Percentiles rank a stretch among this genome's conserved stretches.
phyloP scores from a whole-genome alignment of 2,113 vertebrate species.

The Bombycilla garrulus region DNA sequence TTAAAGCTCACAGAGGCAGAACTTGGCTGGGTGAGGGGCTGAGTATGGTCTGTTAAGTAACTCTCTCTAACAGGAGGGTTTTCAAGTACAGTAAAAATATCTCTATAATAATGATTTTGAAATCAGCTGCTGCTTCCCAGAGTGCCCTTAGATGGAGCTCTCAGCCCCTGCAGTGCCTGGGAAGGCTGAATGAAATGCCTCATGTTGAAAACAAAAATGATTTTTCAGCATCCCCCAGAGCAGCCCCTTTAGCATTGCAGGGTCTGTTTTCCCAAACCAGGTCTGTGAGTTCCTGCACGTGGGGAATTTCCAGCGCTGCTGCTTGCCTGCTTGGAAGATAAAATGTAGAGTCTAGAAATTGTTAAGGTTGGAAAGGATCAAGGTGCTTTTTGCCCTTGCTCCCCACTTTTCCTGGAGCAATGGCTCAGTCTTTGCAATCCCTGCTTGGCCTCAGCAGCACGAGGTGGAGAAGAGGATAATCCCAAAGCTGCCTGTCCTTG shows the following conservation, averaged over 20 bases:
- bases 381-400: background rate
- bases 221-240: background rate
- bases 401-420: background rate
- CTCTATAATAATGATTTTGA: background rate
- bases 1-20: background rate
- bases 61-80: background rate
- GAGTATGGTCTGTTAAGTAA: background rate
- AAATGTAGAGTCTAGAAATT: background rate
- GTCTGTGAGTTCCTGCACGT: fast-evolving
- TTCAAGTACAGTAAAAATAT: background rate
- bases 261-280: background rate
- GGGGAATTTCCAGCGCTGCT: background rate
- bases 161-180: background rate
- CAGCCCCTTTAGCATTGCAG: background rate
- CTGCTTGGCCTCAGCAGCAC: background rate
- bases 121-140: background rate
- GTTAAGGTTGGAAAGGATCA: background rate
- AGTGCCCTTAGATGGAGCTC: conserved; percentile 48
- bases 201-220: background rate
- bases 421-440: background rate
- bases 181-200: background rate
- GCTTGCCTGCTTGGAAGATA: background rate
- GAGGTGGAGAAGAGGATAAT: background rate
- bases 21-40: background rate
- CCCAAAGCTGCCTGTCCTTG: background rate